These are phyloP conservation scores for Steinernema khuongi DNA, from an alignment of 1,140 invertebrate species.

Conservation along the genomic window DNA sequence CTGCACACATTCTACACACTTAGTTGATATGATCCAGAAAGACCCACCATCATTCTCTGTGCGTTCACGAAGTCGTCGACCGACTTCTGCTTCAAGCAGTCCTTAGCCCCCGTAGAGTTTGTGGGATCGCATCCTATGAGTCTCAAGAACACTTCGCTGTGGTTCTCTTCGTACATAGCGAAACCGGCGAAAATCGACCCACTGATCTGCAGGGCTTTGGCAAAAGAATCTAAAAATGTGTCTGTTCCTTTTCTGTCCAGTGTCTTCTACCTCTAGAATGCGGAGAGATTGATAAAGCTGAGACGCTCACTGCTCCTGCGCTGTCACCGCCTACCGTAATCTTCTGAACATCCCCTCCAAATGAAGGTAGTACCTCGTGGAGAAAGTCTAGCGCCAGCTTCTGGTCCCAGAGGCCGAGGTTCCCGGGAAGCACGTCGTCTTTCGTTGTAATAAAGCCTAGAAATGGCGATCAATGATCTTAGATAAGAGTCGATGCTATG, in stretches of 20 bases:
- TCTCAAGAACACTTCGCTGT: not conserved
- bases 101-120: not conserved
- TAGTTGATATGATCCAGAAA: conserved; percentile 5
- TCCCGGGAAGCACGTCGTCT: conserved; percentile 56
- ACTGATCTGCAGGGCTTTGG: not conserved
- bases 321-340: conserved; percentile 62
- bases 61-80: conserved; percentile 31
- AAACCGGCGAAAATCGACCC: not conserved
- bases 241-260: conserved; percentile 11
- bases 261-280: conserved; percentile 6
- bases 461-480: not conserved
- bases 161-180: not conserved
- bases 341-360: conserved; percentile 61
- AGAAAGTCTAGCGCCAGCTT: conserved; percentile 68
- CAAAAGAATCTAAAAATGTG: not conserved
- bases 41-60: not conserved
- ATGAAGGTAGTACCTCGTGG: conserved; percentile 46
- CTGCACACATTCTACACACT: not conserved
- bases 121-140: not conserved
- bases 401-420: conserved; percentile 72
- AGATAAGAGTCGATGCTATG: too few relatives aligned
- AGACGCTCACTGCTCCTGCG: conserved; percentile 75
- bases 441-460: conserved; percentile 59
- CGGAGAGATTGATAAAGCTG: conserved; percentile 74
- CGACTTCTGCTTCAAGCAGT: conserved; percentile 29